Conservation (phyloP, 2,888 invertebrate species). For the Agonum fuliginosum region DNA sequence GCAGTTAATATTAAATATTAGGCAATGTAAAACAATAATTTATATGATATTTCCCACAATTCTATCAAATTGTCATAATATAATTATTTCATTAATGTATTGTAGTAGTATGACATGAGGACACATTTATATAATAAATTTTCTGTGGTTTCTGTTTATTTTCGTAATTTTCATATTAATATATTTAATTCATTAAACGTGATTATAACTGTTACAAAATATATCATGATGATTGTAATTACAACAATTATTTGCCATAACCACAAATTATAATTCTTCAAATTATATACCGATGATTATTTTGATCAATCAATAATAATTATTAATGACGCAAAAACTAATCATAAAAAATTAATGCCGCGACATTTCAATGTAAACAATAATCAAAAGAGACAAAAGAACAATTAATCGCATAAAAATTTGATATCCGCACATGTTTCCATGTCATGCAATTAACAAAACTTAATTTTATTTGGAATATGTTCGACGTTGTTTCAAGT, state of each 20-base stretch:
- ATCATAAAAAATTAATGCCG: no score
- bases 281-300: no score
- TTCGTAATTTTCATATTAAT: constrained; percentile 39
- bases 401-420: constrained; percentile 33
- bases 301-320: no score
- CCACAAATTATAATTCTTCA: background rate
- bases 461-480: constrained; percentile 52
- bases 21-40: constrained; percentile 42
- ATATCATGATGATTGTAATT: constrained; percentile 35
- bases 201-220: constrained; percentile 30
- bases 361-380: constrained; percentile 32
- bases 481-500: constrained; percentile 37
- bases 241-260: background rate
- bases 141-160: constrained; percentile 41
- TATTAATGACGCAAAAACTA: no score
- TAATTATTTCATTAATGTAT: constrained; percentile 43
- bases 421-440: constrained; percentile 10
- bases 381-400: constrained; percentile 3
- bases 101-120: constrained; percentile 13
- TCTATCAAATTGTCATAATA: constrained; percentile 38
- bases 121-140: constrained; percentile 39
- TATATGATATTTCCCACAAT: constrained; percentile 39
- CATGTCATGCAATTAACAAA: constrained; percentile 37
- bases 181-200: constrained; percentile 41
- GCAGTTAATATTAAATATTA: constrained; percentile 41